Conservation (phyloP, 2,797 vertebrate species). For the Pangasius larnaudii region DNA sequence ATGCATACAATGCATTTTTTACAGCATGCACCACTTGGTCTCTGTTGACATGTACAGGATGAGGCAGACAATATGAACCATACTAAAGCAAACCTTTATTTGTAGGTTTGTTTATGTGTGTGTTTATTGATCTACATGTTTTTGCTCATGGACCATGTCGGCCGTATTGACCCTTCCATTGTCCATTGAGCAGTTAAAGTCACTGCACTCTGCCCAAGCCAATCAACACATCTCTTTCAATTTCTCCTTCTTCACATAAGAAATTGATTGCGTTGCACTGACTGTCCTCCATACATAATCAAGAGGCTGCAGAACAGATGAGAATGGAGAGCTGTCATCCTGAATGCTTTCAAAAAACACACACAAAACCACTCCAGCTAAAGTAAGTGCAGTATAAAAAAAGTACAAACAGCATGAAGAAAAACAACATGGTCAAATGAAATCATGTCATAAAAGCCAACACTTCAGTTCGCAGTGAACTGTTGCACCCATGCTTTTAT, state of each 20-base stretch:
- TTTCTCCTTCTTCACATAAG: conserved; percentile 42
- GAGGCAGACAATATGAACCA: conserved; percentile 10
- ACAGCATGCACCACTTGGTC: conserved; percentile 31
- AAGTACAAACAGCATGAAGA: conserved; percentile 24
- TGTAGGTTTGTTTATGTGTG: conserved; percentile 21
- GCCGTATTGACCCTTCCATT: conserved; percentile 41
- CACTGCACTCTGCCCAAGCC: conserved; percentile 28
- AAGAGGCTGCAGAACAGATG: conserved; percentile 42
- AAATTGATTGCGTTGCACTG: conserved; percentile 53
- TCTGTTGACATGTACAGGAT: conserved; percentile 27
- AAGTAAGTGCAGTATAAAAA: conserved; percentile 21
- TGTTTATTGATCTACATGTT: conserved; percentile 23
- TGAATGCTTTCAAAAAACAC: conserved; percentile 19
- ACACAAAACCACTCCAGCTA: conserved; percentile 35
- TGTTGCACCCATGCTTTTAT: not conserved
- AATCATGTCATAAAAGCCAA: conserved; percentile 18
- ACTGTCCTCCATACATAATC: conserved; percentile 56
- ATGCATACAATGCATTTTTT: conserved; percentile 26
- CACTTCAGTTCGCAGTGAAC: conserved; percentile 2
- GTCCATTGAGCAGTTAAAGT: conserved; percentile 46
- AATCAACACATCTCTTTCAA: conserved; percentile 47
- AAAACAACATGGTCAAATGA: conserved; percentile 24
- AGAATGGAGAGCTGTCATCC: conserved; percentile 31
- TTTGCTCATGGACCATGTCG: conserved; percentile 24
- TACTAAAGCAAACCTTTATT: conserved; percentile 10